Percentiles rank a stretch among this genome's conserved stretches.
phyloP scores from a whole-genome alignment of 2,888 invertebrate genomes.

The Beris morrisii region DNA sequence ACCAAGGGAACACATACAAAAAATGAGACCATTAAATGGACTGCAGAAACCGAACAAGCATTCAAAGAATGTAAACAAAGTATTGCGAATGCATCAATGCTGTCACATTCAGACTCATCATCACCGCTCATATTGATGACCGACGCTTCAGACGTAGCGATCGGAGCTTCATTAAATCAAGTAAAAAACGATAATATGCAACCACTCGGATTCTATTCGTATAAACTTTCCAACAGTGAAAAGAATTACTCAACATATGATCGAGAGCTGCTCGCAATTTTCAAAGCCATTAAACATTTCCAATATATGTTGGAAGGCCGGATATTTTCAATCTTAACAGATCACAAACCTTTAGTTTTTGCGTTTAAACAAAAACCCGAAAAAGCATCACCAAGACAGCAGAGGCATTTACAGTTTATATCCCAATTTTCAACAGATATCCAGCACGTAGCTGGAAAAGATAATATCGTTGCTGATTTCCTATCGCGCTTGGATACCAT shows the following conservation, averaged over 20 bases:
- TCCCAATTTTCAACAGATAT: slow-evolving; percentile 1
- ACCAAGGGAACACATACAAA: neutral
- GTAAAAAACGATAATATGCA: neutral
- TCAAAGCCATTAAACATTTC: neutral
- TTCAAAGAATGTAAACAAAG: neutral
- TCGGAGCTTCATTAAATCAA: neutral
- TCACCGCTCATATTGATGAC: neutral
- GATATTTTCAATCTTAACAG: neutral
- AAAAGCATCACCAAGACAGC: neutral
- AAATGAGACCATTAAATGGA: neutral
- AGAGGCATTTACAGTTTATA: neutral
- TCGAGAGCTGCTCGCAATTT: neutral
- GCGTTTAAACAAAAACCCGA: neutral
- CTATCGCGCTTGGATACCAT: neutral
- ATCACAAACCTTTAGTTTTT: neutral
- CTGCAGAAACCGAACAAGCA: neutral
- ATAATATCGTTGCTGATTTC: neutral
- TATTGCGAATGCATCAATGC: neutral
- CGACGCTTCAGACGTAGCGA: neutral
- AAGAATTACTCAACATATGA: no score
- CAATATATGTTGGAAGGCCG: neutral
- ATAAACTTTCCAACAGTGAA: neutral
- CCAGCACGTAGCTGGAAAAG: neutral
- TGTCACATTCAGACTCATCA: no score
- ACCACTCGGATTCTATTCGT: neutral